These are phyloP conservation scores for Mesocentrotus franciscanus DNA, from an alignment of 53 echinoderm and acorn worm genomes.

Conservation along the genomic window DNA sequence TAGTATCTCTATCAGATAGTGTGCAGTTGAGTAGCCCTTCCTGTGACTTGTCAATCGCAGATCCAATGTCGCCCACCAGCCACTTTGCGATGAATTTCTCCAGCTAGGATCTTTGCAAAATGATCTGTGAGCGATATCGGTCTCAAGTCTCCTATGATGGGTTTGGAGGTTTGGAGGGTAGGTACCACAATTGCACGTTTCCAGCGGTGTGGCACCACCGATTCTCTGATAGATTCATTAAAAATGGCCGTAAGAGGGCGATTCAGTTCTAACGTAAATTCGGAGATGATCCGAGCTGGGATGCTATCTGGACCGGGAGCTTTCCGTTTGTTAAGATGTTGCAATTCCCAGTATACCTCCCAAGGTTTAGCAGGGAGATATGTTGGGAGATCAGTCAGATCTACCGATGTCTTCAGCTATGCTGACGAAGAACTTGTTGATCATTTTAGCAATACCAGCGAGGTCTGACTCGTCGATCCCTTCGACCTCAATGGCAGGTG, in stretches of 20 bases:
- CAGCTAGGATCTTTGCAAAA: conserved; percentile 58
- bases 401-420: not conserved
- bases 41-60: conserved; percentile 24
- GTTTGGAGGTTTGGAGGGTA: conserved; percentile 56
- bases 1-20: conserved; percentile 64
- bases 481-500: too few species aligned
- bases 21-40: conserved; percentile 64
- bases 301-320: conserved; percentile 65
- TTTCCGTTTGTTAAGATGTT: not conserved
- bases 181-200: conserved; percentile 55
- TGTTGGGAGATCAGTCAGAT: not conserved
- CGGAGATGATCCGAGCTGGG: conserved; percentile 40
- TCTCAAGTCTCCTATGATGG: conserved; percentile 50
- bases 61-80: not conserved
- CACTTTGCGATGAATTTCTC: conserved; percentile 58
- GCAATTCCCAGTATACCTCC: not conserved
- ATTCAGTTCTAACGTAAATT: conserved; percentile 61
- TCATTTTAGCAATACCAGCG: too few species aligned
- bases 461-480: too few species aligned
- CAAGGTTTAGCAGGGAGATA: too few species aligned
- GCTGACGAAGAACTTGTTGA: not conserved
- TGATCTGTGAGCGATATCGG: conserved; percentile 68
- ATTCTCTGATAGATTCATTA: conserved; percentile 54
- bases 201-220: conserved; percentile 57
- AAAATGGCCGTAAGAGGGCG: conserved; percentile 23